These are phyloP conservation scores for Diarsia rubi DNA, from an alignment of 2,888 invertebrate genomes.

Conservation along the genomic window DNA sequence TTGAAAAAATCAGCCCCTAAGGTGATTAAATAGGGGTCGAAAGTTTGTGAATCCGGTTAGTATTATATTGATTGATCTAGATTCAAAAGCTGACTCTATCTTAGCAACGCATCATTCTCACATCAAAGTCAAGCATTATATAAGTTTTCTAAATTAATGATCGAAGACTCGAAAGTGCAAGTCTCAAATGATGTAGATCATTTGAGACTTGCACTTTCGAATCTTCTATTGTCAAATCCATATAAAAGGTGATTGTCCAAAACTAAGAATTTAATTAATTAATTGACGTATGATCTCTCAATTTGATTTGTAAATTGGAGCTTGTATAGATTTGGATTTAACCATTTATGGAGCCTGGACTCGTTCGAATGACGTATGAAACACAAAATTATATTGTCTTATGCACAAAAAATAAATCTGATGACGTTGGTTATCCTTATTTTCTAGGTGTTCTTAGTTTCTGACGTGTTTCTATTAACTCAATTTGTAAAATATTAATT, in stretches of 20 bases:
- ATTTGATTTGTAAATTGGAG: background rate
- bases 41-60: too few relatives aligned
- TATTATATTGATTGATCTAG: too few relatives aligned
- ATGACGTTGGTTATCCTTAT: slow-evolving; percentile 8
- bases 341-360: background rate
- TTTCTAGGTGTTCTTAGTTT: background rate
- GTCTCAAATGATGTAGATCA: background rate
- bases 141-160: too few relatives aligned
- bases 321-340: slow-evolving; percentile 2
- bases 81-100: too few relatives aligned
- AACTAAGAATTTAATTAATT: background rate
- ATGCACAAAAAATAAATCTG: background rate
- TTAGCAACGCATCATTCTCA: too few relatives aligned
- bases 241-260: too few relatives aligned
- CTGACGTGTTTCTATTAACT: background rate
- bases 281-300: slow-evolving; percentile 7
- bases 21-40: too few relatives aligned
- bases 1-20: too few relatives aligned
- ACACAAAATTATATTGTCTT: background rate
- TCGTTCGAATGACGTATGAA: slow-evolving; percentile 19
- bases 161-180: background rate
- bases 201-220: too few relatives aligned
- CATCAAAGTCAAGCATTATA: too few relatives aligned
- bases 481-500: background rate
- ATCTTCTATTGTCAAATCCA: background rate